Conservation (phyloP, 1,140 invertebrate species). For the Drosophila pectinifera region DNA sequence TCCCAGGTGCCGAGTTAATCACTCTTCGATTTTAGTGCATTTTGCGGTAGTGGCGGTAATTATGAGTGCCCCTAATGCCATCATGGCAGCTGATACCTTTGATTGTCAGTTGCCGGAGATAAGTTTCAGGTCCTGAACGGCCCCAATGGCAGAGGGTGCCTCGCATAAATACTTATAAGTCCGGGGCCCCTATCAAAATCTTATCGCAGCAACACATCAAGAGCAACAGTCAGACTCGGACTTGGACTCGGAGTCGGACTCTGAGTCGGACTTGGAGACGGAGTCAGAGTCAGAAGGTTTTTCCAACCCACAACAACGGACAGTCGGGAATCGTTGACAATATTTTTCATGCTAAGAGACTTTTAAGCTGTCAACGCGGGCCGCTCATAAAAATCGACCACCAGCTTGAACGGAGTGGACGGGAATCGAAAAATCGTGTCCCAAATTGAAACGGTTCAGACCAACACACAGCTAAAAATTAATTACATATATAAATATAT, state of each 20-base stretch:
- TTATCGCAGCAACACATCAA: slow-evolving; percentile 73
- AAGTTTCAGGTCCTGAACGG: slow-evolving; percentile 69
- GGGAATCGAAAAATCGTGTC: slow-evolving; percentile 2
- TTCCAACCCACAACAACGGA: slow-evolving; percentile 32
- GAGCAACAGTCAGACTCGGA: not conserved
- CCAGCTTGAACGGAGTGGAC: slow-evolving; percentile 43
- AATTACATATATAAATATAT: no score
- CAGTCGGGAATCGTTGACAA: slow-evolving; percentile 60
- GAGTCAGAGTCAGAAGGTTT: slow-evolving; percentile 60
- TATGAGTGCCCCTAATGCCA: slow-evolving; percentile 30
- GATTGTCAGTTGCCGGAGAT: slow-evolving; percentile 74
- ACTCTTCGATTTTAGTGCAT: slow-evolving; percentile 44
- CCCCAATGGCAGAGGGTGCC: slow-evolving; percentile 17
- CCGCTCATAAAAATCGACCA: slow-evolving; percentile 80
- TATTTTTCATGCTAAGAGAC: slow-evolving; percentile 82
- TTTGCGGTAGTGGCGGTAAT: slow-evolving; percentile 11
- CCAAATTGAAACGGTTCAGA: slow-evolving; percentile 15
- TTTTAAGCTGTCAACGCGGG: slow-evolving; percentile 79
- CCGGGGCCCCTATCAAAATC: slow-evolving; percentile 74
- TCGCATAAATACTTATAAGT: slow-evolving; percentile 61
- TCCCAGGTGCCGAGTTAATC: not conserved
- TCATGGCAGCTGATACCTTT: slow-evolving; percentile 42
- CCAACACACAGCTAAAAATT: no score
- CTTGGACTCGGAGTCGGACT: no score
- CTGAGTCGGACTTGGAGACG: no score